These are phyloP conservation scores for Sebastes alutus DNA, from an alignment of 2,797 vertebrate species.

Conservation along the genomic window DNA sequence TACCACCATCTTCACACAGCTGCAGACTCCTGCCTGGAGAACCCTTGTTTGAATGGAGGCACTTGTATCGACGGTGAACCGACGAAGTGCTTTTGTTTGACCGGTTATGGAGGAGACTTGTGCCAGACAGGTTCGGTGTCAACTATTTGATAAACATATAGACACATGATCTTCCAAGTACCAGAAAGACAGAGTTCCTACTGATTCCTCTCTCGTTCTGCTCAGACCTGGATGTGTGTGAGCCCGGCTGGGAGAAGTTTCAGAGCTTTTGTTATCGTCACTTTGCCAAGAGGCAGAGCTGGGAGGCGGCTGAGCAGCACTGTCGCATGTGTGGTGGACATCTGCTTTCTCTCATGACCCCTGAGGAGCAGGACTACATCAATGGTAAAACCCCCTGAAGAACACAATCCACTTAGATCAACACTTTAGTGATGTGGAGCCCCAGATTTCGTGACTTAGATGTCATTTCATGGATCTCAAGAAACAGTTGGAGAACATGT, in stretches of 20 bases:
- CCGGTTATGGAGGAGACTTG: conserved; percentile 88
- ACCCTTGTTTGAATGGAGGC: conserved; percentile 92
- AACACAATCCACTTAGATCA: not conserved
- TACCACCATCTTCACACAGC: not conserved
- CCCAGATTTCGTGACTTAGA: not conserved
- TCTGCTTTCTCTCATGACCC: conserved; percentile 90
- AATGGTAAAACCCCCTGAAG: conserved; percentile 80
- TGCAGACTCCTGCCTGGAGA: conserved; percentile 89
- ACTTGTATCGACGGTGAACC: conserved; percentile 86
- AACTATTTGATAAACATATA: fast-evolving
- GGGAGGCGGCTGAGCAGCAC: conserved; percentile 93
- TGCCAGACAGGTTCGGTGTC: conserved; percentile 86
- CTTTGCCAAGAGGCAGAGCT: conserved; percentile 87
- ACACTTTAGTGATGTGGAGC: not conserved
- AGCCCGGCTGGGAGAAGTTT: conserved; percentile 90
- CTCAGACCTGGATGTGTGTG: conserved; percentile 87
- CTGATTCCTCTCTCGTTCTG: not conserved
- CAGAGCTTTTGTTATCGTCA: conserved; percentile 93
- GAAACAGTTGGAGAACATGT: not conserved
- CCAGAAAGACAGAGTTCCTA: not conserved
- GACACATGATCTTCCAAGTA: fast-evolving
- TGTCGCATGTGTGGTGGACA: conserved; percentile 89
- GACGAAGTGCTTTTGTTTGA: conserved; percentile 87
- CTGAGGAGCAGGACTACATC: conserved; percentile 92
- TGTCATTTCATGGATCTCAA: not conserved